Conservation (phyloP, 2,888 invertebrate species). For the Selenia dentaria region DNA sequence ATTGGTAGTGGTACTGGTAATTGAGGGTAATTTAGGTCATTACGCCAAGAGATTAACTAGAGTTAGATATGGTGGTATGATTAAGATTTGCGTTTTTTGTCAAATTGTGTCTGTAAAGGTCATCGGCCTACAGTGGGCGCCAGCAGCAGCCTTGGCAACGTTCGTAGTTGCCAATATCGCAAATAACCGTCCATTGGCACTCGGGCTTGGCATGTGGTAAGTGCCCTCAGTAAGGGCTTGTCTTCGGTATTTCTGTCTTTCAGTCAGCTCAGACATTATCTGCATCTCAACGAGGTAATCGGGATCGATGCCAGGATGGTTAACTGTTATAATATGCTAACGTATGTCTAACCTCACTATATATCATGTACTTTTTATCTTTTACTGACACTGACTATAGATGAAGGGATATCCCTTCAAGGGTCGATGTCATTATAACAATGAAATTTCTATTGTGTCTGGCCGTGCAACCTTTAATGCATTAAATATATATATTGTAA, state of each 20-base stretch:
- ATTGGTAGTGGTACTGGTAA: constrained; percentile 8
- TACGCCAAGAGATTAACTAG: neutral
- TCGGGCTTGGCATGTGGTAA: constrained; percentile 66
- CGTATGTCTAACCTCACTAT: no score
- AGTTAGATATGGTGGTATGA: constrained; percentile 2
- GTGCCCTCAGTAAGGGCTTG: constrained; percentile 63
- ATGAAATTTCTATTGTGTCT: no score
- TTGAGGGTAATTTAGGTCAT: constrained; percentile 11
- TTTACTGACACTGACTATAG: no score
- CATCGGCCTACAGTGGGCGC: constrained; percentile 67
- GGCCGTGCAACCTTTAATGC: no score
- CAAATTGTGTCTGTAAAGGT: constrained; percentile 50
- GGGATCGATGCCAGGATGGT: constrained; percentile 33
- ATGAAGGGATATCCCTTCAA: no score
- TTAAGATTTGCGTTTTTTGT: constrained; percentile 14
- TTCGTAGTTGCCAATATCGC: constrained; percentile 75
- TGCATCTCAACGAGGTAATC: constrained; percentile 43
- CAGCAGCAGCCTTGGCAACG: constrained; percentile 67
- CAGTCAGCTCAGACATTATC: constrained; percentile 45
- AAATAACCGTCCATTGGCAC: constrained; percentile 81
- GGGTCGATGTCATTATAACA: no score
- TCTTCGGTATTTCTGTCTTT: constrained; percentile 55
- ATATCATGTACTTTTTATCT: no score
- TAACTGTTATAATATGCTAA: constrained; percentile 31
- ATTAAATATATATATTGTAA: no score